Percentiles rank a stretch among this genome's conserved stretches.
These are phyloP conservation scores for Nineta flava DNA, from an alignment of 2,888 invertebrate species.

Conservation along the genomic window DNA sequence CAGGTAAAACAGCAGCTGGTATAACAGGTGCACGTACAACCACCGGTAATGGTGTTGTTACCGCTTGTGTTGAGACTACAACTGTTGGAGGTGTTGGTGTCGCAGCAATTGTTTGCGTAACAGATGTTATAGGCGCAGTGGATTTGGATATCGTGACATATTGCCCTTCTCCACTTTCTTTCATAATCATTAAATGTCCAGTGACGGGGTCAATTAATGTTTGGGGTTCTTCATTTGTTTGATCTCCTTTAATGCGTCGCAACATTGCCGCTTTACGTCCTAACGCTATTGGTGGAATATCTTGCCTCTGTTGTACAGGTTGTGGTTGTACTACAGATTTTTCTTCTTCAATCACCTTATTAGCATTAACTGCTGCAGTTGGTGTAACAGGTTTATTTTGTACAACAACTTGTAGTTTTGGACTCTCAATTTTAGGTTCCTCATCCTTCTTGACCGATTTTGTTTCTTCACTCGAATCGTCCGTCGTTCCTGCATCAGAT, in stretches of 20 bases:
- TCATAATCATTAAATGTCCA: slow-evolving; percentile 50
- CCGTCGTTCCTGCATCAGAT: slow-evolving; percentile 38
- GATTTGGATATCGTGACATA: slow-evolving; percentile 36
- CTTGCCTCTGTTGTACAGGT: slow-evolving; percentile 17
- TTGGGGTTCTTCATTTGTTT: slow-evolving; percentile 37
- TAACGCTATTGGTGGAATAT: slow-evolving; percentile 18
- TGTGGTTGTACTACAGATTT: slow-evolving; percentile 16
- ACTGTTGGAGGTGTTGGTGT: slow-evolving; percentile 9
- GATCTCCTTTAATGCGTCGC: slow-evolving; percentile 25
- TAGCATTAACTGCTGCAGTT: slow-evolving; percentile 1
- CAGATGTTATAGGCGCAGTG: slow-evolving; percentile 3
- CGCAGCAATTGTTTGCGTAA: neutral
- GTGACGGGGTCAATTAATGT: slow-evolving; percentile 60
- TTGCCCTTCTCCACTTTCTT: slow-evolving; percentile 46
- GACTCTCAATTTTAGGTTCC: neutral
- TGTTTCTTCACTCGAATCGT: slow-evolving; percentile 42
- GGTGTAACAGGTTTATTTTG: neutral
- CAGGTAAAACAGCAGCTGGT: neutral
- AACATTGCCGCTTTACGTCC: slow-evolving; percentile 23
- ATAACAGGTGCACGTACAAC: slow-evolving; percentile 10
- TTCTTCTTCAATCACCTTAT: slow-evolving; percentile 12
- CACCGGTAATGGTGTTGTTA: slow-evolving; percentile 10
- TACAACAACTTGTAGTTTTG: neutral
- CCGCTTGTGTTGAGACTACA: slow-evolving; percentile 4
- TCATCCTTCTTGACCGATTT: slow-evolving; percentile 20